Evolutionary conservation across 2,888 invertebrate genomes (phyloP).

Genomic region (Ichneumoninae sp.): DNA sequence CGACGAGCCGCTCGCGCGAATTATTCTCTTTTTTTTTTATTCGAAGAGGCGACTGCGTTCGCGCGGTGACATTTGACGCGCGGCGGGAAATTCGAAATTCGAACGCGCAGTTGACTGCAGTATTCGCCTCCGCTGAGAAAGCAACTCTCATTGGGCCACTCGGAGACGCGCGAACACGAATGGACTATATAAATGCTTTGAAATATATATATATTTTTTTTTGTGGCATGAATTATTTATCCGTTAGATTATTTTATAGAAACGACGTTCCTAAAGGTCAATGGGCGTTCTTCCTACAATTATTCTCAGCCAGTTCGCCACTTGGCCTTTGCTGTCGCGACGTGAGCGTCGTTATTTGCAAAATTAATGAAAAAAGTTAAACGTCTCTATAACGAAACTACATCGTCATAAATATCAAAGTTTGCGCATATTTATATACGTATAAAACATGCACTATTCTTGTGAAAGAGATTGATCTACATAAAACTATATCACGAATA

Average conservation of each 20-base stretch:
- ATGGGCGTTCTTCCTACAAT: background rate
- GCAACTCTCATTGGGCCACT: conserved; percentile 6
- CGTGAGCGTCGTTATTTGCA: background rate
- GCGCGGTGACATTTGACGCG: background rate
- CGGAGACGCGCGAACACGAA: background rate
- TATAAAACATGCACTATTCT: background rate
- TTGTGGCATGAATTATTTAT: background rate
- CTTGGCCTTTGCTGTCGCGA: background rate
- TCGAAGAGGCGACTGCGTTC: conserved; percentile 19
- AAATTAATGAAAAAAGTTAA: background rate
- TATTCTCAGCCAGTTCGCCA: background rate
- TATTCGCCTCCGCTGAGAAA: background rate
- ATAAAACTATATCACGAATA: background rate
- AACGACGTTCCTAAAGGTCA: background rate
- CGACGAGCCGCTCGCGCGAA: conserved; percentile 5
- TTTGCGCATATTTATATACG: background rate
- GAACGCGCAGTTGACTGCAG: background rate
- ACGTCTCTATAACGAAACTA: background rate
- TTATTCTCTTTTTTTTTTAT: background rate
- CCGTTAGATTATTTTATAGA: background rate
- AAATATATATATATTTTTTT: background rate
- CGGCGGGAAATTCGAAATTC: conserved; percentile 21
- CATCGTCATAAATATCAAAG: background rate
- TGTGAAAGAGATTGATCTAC: background rate
- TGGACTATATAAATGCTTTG: background rate